These are phyloP conservation scores for Tauraco hartlaubi DNA, from an alignment of 2,797 vertebrate species.

Conservation along the genomic window DNA sequence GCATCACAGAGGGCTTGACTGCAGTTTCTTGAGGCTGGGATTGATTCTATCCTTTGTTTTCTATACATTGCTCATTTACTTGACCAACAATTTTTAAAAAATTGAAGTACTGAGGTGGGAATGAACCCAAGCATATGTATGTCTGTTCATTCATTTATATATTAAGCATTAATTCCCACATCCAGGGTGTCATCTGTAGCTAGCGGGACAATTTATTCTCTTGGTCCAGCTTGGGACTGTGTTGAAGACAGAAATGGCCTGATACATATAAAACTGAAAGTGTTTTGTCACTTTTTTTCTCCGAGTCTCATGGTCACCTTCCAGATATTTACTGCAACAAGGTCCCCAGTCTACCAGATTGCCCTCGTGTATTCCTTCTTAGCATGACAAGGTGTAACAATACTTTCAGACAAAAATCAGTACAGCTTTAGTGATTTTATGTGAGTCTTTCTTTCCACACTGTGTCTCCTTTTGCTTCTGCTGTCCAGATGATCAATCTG, in stretches of 20 bases:
- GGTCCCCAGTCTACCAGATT: background rate
- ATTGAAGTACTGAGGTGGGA: background rate
- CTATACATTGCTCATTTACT: background rate
- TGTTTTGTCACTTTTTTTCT: background rate
- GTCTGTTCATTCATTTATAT: background rate
- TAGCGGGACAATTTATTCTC: background rate
- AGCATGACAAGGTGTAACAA: background rate
- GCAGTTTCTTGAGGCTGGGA: background rate
- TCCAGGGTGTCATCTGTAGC: background rate
- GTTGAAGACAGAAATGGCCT: background rate
- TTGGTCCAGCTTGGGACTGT: background rate
- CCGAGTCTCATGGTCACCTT: background rate
- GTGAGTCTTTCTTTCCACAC: background rate
- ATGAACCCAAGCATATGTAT: background rate
- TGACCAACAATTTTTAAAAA: background rate
- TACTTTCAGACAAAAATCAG: background rate
- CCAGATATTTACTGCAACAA: background rate
- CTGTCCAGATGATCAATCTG: background rate
- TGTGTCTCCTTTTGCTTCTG: background rate
- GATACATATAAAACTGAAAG: background rate
- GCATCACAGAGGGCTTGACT: background rate
- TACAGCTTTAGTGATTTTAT: background rate
- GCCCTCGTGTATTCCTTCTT: background rate
- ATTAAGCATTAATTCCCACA: background rate
- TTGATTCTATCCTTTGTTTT: background rate